A percentile compares a stretch with the other conserved stretches of the same genome.
These are phyloP conservation scores for Chionomys nivalis DNA, from an alignment of 2,113 vertebrate genomes.

Conservation along the genomic window DNA sequence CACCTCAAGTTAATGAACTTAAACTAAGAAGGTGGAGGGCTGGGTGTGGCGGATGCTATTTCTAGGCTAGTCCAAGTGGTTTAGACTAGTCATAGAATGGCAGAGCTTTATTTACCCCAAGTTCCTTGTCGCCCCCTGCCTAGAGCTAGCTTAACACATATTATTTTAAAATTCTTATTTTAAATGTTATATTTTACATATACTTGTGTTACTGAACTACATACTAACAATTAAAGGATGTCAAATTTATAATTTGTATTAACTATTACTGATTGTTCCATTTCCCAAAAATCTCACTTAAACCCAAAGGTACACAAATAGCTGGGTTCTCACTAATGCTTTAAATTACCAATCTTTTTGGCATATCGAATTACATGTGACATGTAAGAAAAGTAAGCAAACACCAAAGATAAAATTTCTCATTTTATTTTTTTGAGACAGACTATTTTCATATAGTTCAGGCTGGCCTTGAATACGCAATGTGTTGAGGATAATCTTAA, in stretches of 20 bases:
- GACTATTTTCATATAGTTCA: neutral
- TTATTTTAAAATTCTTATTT: conserved; percentile 44
- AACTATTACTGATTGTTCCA: conserved; percentile 34
- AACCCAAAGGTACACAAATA: conserved; percentile 26
- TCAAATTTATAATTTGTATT: neutral
- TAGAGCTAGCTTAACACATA: neutral
- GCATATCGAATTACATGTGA: neutral
- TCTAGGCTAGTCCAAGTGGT: neutral
- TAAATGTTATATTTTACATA: neutral
- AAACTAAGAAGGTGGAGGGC: neutral
- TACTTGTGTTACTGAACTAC: neutral
- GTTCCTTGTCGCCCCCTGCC: neutral
- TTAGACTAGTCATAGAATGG: neutral
- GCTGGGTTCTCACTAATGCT: neutral
- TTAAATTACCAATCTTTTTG: neutral
- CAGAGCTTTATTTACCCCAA: conserved; percentile 18
- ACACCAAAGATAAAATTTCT: neutral
- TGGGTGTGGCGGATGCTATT: neutral
- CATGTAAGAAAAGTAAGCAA: neutral
- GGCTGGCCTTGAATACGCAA: neutral
- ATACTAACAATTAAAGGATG: conserved; percentile 27
- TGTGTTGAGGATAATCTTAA: neutral
- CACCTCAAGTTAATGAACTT: neutral
- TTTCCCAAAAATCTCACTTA: conserved; percentile 21
- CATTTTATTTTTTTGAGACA: neutral